Evolutionary conservation across 2,888 invertebrate genomes (phyloP).

Genomic region (Coelopa pilipes): DNA sequence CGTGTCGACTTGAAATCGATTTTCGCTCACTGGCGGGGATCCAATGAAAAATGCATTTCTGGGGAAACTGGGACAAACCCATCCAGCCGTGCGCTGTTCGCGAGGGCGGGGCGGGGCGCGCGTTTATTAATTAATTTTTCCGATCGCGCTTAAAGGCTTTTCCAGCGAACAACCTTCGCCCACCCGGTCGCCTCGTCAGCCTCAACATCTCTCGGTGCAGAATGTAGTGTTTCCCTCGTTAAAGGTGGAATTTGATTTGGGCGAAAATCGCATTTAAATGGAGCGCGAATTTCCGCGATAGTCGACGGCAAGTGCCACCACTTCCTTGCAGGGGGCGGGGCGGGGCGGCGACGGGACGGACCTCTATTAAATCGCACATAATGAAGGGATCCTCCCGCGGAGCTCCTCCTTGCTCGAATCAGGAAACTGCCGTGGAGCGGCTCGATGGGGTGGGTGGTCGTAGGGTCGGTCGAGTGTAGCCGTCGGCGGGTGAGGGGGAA

Average conservation of each 20-base stretch:
- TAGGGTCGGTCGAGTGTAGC: too few relatives aligned
- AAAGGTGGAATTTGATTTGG: constrained; percentile 32
- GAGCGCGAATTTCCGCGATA: constrained; percentile 27
- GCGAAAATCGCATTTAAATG: constrained; percentile 36
- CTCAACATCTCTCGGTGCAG: background rate
- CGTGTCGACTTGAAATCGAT: too few relatives aligned
- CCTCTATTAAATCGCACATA: constrained; percentile 27
- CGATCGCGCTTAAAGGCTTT: constrained; percentile 17
- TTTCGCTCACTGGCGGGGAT: too few relatives aligned
- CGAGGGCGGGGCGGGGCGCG: background rate
- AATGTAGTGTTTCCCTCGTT: constrained; percentile 30
- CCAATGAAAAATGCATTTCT: too few relatives aligned
- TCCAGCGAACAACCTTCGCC: background rate
- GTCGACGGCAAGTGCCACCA: background rate
- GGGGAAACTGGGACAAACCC: too few relatives aligned
- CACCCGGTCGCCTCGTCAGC: background rate
- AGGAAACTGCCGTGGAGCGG: constrained; percentile 7
- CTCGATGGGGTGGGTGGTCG: constrained; percentile 1
- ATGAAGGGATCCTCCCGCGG: constrained; percentile 15
- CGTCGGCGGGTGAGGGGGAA: background rate
- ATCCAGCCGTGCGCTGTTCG: background rate
- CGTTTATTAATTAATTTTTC: constrained; percentile 35
- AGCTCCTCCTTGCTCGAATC: background rate
- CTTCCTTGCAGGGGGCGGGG: background rate
- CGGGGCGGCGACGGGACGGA: background rate